phyloP scores from a whole-genome alignment of 2,888 invertebrate species.

The Drosophila demipolita region DNA sequence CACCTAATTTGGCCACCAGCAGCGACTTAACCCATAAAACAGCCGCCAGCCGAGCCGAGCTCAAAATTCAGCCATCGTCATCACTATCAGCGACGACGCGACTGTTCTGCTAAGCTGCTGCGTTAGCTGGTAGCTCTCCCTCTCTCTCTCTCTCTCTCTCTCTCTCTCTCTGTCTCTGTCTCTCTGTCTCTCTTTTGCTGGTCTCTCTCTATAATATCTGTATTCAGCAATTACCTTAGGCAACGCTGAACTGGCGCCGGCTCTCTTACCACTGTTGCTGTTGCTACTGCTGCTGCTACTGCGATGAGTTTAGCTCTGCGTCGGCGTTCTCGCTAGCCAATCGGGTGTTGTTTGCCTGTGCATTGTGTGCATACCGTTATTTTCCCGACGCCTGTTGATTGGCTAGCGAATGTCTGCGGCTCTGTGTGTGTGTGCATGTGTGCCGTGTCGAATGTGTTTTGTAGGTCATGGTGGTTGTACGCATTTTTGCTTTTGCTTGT shows the following conservation, averaged over 20 bases:
- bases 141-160: slow-evolving; percentile 7
- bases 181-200: slow-evolving; percentile 6
- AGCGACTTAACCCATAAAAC: slow-evolving; percentile 74
- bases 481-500: slow-evolving; percentile 5
- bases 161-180: background rate
- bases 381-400: slow-evolving; percentile 26
- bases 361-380: slow-evolving; percentile 36
- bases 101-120: slow-evolving; percentile 25
- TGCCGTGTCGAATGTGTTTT: slow-evolving; percentile 15
- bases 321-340: slow-evolving; percentile 45
- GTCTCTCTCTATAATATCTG: slow-evolving; percentile 18
- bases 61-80: slow-evolving; percentile 45
- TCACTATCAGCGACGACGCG: slow-evolving; percentile 33
- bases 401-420: slow-evolving; percentile 16
- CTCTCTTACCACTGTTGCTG: slow-evolving; percentile 27
- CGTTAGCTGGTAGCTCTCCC: slow-evolving; percentile 5
- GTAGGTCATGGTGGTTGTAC: slow-evolving; percentile 54
- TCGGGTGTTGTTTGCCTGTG: slow-evolving; percentile 19
- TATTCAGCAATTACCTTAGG: slow-evolving; percentile 50
- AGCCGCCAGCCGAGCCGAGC: slow-evolving; percentile 53
- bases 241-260: slow-evolving; percentile 15
- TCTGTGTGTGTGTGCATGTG: background rate
- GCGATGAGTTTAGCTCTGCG: slow-evolving; percentile 23
- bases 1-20: slow-evolving; percentile 78
- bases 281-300: slow-evolving; percentile 1